Evolutionary conservation across 2,797 vertebrate species (phyloP).

Genomic region (Linurgus olivaceus): DNA sequence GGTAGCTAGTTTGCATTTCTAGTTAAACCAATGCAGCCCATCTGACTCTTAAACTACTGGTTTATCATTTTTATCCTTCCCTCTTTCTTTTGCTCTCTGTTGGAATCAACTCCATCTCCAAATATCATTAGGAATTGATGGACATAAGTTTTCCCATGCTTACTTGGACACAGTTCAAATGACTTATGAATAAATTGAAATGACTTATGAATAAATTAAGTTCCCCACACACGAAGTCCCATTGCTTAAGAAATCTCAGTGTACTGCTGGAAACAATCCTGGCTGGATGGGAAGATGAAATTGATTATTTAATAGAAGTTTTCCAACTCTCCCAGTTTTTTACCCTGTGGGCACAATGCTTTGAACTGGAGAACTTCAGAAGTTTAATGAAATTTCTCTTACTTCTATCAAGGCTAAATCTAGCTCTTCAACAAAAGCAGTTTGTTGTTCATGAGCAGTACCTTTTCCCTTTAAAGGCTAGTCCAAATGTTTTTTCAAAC

Average conservation of each 20-base stretch:
- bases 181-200: neutral
- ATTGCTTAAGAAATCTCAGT: slow-evolving; percentile 30
- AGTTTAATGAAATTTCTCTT: neutral
- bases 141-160: neutral
- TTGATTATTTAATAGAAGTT: slow-evolving; percentile 45
- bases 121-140: neutral
- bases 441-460: neutral
- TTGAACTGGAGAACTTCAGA: slow-evolving; percentile 57
- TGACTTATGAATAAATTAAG: slow-evolving; percentile 2
- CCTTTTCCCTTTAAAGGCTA: neutral
- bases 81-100: neutral
- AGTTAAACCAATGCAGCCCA: neutral
- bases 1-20: neutral
- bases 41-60: neutral
- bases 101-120: neutral
- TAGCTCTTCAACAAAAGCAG: neutral
- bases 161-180: neutral
- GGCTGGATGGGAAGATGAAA: slow-evolving; percentile 23
- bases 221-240: slow-evolving; percentile 1
- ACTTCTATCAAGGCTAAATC: neutral
- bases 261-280: slow-evolving; percentile 37
- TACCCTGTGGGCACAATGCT: slow-evolving; percentile 26
- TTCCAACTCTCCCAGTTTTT: slow-evolving; percentile 28
- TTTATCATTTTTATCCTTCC: neutral
- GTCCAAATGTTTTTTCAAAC: neutral